A percentile compares a stretch with the other conserved stretches of the same genome.
Evolutionary conservation across 2,888 invertebrate genomes (phyloP).

Genomic region (Tenthredo notha): DNA sequence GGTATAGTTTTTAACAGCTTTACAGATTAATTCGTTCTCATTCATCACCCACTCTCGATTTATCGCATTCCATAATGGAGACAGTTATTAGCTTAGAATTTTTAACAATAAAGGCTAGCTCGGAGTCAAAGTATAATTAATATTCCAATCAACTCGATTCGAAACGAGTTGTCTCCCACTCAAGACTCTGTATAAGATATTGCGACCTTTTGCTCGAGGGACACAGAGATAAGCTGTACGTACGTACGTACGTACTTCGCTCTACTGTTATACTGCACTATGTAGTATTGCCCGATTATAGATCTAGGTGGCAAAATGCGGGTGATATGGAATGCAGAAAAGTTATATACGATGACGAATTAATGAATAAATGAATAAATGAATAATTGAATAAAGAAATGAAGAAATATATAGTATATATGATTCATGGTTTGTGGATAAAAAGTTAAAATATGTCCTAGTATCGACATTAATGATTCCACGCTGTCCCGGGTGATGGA

Average conservation of each 20-base stretch:
- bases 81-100: conserved; percentile 39
- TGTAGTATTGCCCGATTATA: neutral
- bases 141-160: conserved; percentile 32
- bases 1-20: neutral
- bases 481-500: conserved; percentile 30
- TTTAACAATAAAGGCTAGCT: conserved; percentile 18
- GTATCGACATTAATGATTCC: conserved; percentile 42
- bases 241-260: too few species aligned
- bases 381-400: neutral
- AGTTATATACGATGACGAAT: neutral
- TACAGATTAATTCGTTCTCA: conserved; percentile 4
- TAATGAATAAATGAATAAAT: neutral
- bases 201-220: conserved; percentile 41
- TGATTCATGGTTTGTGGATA: neutral
- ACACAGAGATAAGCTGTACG: conserved; percentile 9
- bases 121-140: conserved; percentile 38
- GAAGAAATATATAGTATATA: conserved; percentile 14
- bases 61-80: conserved; percentile 40
- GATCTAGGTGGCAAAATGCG: conserved; percentile 22
- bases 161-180: conserved; percentile 15
- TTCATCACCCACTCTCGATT: conserved; percentile 23
- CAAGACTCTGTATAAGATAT: neutral
- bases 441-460: neutral
- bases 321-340: conserved; percentile 19
- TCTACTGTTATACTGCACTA: neutral